Base-by-base conservation (phyloP, 2,888 invertebrate genomes). In the Drosophila demipolita region DNA sequence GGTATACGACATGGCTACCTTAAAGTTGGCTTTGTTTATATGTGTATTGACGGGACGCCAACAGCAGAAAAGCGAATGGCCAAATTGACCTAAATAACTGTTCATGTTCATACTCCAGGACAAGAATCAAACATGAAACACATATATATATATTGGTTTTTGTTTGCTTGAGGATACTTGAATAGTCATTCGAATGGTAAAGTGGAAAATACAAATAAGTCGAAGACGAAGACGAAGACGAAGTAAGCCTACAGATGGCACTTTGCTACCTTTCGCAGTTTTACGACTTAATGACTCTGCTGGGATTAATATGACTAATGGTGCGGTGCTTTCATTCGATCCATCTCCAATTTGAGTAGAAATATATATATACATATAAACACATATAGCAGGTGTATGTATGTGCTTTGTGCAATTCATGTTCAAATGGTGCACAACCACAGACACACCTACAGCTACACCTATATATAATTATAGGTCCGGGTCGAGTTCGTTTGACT, bases 301-400 rank as follows among this genome's bases (percentile, higher is more conserved):
- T 81, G 87, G 90, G 87, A 88, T 88, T 88, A 90, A 88, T 89
- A 88, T 88, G 87, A 88, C 87, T 88, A 88, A 88, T 90, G 89
- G 87, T 79, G 73, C 73, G 73, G 71, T 78, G 87, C 74, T 88
- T 81, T 68, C 67, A 73, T 78, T 86, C 80, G 71, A 87, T 87
- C 72, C 55, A 55, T 55, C 62, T 73, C 53, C 61, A 58, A 54
- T 58, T 45, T 57, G 66, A 45, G 66, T 64, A 3, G 17, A 38
- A 38, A 17, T n/a, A 20, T 15, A 45, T 20, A 20, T 29, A n/a
- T 20, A 38, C 4, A 45, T 38, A 23, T 38, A 38, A 8, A 63
- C 3, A 36, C 8, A 12, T 61, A 17, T 32, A 26, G 53, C 15
- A 7, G 7, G 2, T 12, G 35, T n/a, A 54, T 65, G 65, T 63